phyloP scores from a whole-genome alignment of 1,140 invertebrate genomes.

The Rhizoglyphus robini region DNA sequence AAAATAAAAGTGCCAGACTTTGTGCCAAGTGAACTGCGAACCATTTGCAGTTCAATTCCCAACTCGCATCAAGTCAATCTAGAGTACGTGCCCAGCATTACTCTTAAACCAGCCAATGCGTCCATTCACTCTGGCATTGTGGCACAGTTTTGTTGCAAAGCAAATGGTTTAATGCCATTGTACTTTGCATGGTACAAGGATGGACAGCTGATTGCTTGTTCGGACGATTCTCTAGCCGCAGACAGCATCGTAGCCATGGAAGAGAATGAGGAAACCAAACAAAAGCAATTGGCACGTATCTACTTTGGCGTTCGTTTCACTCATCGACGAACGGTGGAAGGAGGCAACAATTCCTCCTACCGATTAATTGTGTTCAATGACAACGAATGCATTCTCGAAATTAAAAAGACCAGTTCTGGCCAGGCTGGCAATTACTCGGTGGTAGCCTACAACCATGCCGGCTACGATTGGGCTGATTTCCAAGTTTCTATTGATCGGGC shows the following conservation, averaged over 20 bases:
- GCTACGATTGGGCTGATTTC: constrained; percentile 26
- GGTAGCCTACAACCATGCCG: constrained; percentile 25
- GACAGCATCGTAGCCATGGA: neutral
- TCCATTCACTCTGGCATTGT: constrained; percentile 17
- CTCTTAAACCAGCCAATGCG: constrained; percentile 11
- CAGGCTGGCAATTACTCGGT: constrained; percentile 27
- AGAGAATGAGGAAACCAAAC: constrained; percentile 7
- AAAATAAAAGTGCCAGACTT: constrained; percentile 20
- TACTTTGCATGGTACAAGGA: constrained; percentile 21
- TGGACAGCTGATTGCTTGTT: neutral
- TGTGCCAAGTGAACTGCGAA: constrained; percentile 18
- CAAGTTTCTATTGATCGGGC: constrained; percentile 12
- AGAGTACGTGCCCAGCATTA: constrained; percentile 3
- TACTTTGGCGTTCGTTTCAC: constrained; percentile 7
- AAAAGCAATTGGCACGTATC: neutral
- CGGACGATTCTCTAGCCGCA: neutral
- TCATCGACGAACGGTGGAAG: constrained; percentile 1
- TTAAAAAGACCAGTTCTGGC: constrained; percentile 21
- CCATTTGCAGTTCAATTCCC: constrained; percentile 8
- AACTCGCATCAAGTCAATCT: neutral
- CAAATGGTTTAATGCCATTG: constrained; percentile 14
- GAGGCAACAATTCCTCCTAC: neutral
- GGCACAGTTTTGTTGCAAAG: constrained; percentile 19
- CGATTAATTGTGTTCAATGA: constrained; percentile 6
- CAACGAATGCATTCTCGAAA: constrained; percentile 21